Evolutionary conservation across 37 sponge, comb jelly and placozoan genomes (phyloP).

Genomic region (Tethya wilhelma): DNA sequence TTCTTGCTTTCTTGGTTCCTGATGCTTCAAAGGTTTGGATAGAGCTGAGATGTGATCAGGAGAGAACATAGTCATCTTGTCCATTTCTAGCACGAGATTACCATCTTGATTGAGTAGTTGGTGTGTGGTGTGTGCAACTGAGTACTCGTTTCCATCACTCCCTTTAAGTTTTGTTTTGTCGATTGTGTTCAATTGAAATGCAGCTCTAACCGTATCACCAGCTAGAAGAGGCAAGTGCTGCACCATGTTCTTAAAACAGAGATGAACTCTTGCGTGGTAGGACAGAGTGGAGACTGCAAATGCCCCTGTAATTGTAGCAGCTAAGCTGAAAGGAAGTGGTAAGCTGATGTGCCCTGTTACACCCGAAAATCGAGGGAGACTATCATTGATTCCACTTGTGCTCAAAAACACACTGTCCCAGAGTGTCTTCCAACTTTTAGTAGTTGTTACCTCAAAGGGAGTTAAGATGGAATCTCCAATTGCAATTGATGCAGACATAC

Average conservation of each 20-base stretch:
- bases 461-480: constrained; percentile 15
- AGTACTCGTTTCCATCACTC: constrained; percentile 11
- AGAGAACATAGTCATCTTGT: constrained; percentile 44
- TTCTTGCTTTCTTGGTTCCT: too few species aligned
- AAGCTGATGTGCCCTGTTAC: not conserved
- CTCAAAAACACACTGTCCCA: constrained; percentile 38
- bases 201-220: constrained; percentile 27
- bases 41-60: not conserved
- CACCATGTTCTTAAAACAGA: constrained; percentile 15
- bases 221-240: constrained; percentile 15
- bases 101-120: constrained; percentile 34
- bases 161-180: not conserved
- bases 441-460: constrained; percentile 18
- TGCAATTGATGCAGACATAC: not conserved
- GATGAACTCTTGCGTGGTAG: constrained; percentile 31
- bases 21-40: not conserved
- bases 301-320: constrained; percentile 8
- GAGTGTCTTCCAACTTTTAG: constrained; percentile 30
- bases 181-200: constrained; percentile 16
- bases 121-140: constrained; percentile 32
- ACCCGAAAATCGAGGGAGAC: not conserved
- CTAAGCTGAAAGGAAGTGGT: constrained; percentile 20
- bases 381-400: not conserved
- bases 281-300: constrained; percentile 16
- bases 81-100: constrained; percentile 10